phyloP scores from a whole-genome alignment of 2,113 vertebrate genomes.

The Hippolais icterina region DNA sequence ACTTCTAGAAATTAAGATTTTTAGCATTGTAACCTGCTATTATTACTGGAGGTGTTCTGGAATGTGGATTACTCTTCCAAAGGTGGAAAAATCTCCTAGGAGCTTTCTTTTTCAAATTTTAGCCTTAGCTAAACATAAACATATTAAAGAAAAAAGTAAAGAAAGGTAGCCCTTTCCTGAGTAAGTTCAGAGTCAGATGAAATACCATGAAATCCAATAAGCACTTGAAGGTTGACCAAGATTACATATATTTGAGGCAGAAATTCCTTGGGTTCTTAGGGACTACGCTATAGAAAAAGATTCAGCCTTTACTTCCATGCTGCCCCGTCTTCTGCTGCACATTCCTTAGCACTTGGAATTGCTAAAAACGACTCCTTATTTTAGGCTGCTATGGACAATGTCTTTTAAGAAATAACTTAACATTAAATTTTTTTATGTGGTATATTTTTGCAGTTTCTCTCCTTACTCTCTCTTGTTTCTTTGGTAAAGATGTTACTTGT shows the following conservation, averaged over 20 bases:
- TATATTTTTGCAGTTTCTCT: background rate
- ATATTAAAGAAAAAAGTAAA: background rate
- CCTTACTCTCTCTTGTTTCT: background rate
- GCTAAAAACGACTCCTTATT: background rate
- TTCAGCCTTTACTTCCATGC: background rate
- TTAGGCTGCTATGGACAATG: background rate
- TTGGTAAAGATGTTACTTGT: background rate
- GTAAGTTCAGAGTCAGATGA: background rate
- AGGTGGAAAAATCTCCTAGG: background rate
- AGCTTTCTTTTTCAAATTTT: background rate
- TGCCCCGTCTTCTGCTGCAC: background rate
- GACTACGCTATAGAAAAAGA: background rate
- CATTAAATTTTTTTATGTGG: background rate
- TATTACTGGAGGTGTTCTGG: background rate
- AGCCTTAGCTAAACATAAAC: background rate
- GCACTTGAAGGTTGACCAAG: background rate
- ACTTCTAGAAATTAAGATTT: background rate
- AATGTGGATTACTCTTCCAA: background rate
- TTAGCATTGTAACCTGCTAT: background rate
- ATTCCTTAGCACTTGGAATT: background rate
- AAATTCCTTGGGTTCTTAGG: background rate
- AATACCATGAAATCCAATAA: background rate
- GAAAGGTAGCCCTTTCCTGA: background rate
- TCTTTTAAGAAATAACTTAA: background rate
- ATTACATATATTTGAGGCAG: background rate